These are phyloP conservation scores for Etia nguti DNA, from an alignment of 2,113 vertebrate species.

Conservation along the genomic window DNA sequence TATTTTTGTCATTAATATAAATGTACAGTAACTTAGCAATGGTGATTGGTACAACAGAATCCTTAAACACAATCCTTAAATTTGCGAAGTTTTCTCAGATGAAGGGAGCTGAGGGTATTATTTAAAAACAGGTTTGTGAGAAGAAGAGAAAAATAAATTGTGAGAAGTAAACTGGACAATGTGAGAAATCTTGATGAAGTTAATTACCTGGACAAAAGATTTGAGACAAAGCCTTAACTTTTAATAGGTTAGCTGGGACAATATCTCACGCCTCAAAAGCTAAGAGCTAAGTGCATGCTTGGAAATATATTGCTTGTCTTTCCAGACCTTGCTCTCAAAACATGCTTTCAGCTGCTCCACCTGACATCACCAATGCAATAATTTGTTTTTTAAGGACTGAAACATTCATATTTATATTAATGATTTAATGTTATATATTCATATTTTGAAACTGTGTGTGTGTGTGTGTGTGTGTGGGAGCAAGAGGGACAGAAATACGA, in stretches of 20 bases:
- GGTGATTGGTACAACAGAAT: background rate
- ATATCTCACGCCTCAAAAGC: background rate
- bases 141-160: too few species aligned
- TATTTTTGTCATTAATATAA: background rate
- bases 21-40: background rate
- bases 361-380: background rate
- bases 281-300: background rate
- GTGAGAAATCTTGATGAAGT: background rate
- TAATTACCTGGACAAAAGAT: background rate
- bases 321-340: background rate
- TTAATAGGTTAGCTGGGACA: background rate
- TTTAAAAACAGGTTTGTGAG: too few species aligned
- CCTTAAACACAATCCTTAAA: background rate
- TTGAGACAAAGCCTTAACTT: background rate
- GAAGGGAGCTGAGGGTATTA: background rate
- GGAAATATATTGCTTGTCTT: background rate
- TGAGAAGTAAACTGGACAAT: background rate
- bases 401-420: too few species aligned
- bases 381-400: too few species aligned
- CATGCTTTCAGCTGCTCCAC: rapidly evolving
- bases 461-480: background rate
- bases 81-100: background rate
- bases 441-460: background rate
- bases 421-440: too few species aligned
- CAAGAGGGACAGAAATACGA: background rate